These are phyloP conservation scores for Caenorhabditis japonica DNA, from an alignment of 2,888 invertebrate genomes.

Conservation along the genomic window DNA sequence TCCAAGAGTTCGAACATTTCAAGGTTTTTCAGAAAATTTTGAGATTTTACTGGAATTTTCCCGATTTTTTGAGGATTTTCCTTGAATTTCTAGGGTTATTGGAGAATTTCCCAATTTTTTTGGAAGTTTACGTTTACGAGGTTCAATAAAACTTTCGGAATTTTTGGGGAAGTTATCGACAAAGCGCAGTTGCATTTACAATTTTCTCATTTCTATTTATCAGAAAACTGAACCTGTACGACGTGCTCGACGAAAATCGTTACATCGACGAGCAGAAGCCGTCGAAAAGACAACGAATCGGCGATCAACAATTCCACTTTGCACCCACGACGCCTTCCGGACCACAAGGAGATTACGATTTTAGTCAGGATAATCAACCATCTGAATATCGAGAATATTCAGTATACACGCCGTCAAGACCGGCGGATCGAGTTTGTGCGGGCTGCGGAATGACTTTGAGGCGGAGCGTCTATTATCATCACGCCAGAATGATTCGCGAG, in stretches of 20 bases:
- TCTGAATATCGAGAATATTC: conserved; percentile 17
- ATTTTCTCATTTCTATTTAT: too few species aligned
- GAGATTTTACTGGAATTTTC: too few species aligned
- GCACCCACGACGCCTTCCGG: not conserved
- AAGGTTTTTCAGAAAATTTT: too few species aligned
- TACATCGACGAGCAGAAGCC: conserved; percentile 13
- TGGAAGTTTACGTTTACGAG: too few species aligned
- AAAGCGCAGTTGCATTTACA: not conserved
- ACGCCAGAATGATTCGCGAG: conserved; percentile 60
- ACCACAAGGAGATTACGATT: not conserved
- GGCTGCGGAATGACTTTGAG: conserved; percentile 57
- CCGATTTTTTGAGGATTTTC: too few species aligned
- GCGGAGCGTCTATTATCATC: conserved; percentile 60
- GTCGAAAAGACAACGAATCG: conserved; percentile 10
- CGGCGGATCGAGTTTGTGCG: conserved; percentile 42
- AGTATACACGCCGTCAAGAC: not conserved
- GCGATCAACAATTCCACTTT: conserved; percentile 14
- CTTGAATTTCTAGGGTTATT: too few species aligned
- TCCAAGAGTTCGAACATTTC: too few species aligned
- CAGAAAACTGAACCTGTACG: conserved; percentile 33
- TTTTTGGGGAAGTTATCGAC: not conserved
- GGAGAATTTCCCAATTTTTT: too few species aligned
- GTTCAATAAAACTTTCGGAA: too few species aligned
- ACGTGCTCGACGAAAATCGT: conserved; percentile 25
- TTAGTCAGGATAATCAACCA: too few species aligned